Base-by-base conservation (phyloP, 23 tunicate genomes). In the Diplosoma virens region DNA sequence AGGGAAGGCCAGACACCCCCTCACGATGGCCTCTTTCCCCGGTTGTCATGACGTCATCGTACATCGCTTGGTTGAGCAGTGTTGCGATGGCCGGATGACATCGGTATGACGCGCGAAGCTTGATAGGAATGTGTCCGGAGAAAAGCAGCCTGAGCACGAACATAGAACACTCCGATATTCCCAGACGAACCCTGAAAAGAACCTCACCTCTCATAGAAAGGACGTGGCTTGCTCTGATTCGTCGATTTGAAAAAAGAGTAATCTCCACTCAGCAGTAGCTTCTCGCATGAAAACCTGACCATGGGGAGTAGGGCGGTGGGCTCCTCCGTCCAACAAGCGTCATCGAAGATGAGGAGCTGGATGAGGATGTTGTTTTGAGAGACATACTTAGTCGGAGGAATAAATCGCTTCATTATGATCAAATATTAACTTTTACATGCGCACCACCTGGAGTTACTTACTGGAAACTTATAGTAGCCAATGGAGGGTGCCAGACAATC, bases 391-490 rank as follows among this genome's bases (percentile, higher is more conserved):
- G n/a, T n/a, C n/a, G n/a, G n/a, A n/a, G n/a, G n/a, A n/a, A n/a
- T n/a, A 59, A 32, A 76, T 58, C 1, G n/a, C 50, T 7, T 41
- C 14, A 41, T 41, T 41, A 41, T 41, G 14, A 9, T 41, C 50
- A 14, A 9, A 14, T 7, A 41, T 7, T 41, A 7, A 41, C 50
- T 9, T 41, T 14, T 14, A 41, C 9, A 14, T 14, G 50, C 50
- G 50, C 50, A 41, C 11, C 50, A 14, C 50, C 50, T 41, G 9
- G 14, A 41, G 14, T 7, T 55, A 55, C 77, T 52, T 25, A 80
- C 84, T 7, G 84, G 84, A 68, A 80, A 80, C 68, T 80, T 80
- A 48, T 32, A 80, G 27, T 80, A 55, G 32, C 55, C 76, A 34
- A 80, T 54, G 33, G 54, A 54, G 28, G 77, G 67, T 1, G 68